Base-by-base conservation (phyloP, 2,113 vertebrate genomes). In the Ursus arctos region DNA sequence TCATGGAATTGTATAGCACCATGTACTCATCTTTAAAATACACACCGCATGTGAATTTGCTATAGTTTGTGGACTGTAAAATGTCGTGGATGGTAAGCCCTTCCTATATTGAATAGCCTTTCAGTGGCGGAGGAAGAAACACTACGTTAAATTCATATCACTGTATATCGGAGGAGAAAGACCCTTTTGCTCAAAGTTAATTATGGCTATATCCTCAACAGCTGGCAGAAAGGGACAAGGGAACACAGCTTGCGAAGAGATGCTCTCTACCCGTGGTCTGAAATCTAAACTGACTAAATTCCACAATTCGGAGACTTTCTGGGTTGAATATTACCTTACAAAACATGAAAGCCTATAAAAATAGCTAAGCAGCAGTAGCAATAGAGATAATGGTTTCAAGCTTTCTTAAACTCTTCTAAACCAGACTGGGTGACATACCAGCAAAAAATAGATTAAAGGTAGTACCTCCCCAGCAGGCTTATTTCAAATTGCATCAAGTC, bases 341-440 rank as follows among this genome's bases (percentile, higher is more conserved):
- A 33, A 57, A 80, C 49, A 21, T 1, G 12, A 15, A 65, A 57
- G 7, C 26, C 31, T 77, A 15, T 91, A 55, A 63, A 92, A 95
- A 88, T 36, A 84, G 19, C 51, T 77, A 74, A 92, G 47, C 79
- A 14, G 67, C 16, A 26, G 6, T 28, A 14, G 40, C 83, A 49
- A 74, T 65, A 71, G 67, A 71, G 47, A 31, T 10, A 40, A 31
- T 18, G 22, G n/a, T 83, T 81, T 55, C 83, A 26, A 67, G 36
- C 28, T 93, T 93, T 67, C 31, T 81, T 47, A 59, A 89, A 53
- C 26, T 88, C 22, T 88, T 91, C 15, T 80, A 74, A 93, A 57
- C n/a, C 61, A 82, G 36, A 36, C 31, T 59, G n/a, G 36, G 57
- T 63, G 28, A 65, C 28, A 40, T 26, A 53, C 21, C n/a, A 77